Conservation (phyloP, 2,797 vertebrate genomes). For the Rallus crepitans region DNA sequence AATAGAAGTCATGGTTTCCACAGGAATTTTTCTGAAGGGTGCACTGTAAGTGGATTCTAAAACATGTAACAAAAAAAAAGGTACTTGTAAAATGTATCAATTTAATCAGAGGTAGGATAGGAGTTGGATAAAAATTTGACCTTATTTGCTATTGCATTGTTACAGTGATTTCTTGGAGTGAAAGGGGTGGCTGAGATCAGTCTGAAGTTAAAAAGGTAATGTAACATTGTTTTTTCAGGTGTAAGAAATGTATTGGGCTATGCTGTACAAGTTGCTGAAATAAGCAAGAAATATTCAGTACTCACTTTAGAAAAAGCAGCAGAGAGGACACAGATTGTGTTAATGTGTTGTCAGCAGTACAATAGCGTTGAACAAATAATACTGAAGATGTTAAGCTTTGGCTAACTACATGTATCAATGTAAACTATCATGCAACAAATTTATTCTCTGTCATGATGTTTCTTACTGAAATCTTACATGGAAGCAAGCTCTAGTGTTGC, state of each 20-base stretch:
- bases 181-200: neutral
- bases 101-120: neutral
- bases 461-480: neutral
- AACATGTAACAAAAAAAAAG: neutral
- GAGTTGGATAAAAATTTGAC: rapidly evolving
- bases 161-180: neutral
- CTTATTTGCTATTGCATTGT: neutral
- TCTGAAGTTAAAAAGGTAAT: neutral
- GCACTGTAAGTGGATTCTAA: neutral
- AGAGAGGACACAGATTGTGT: neutral
- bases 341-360: neutral
- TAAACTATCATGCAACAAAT: neutral
- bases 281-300: neutral
- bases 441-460: neutral
- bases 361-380: neutral
- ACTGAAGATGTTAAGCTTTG: neutral
- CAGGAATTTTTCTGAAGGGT: neutral
- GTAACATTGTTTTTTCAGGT: neutral
- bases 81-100: too few relatives aligned
- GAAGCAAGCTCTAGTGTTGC: neutral
- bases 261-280: neutral
- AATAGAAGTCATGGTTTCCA: neutral
- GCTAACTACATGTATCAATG: neutral
- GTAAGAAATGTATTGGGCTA: neutral
- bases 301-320: neutral